Conservation (phyloP, 2,113 vertebrate genomes). For the Poeciliopsis occidentalis region DNA sequence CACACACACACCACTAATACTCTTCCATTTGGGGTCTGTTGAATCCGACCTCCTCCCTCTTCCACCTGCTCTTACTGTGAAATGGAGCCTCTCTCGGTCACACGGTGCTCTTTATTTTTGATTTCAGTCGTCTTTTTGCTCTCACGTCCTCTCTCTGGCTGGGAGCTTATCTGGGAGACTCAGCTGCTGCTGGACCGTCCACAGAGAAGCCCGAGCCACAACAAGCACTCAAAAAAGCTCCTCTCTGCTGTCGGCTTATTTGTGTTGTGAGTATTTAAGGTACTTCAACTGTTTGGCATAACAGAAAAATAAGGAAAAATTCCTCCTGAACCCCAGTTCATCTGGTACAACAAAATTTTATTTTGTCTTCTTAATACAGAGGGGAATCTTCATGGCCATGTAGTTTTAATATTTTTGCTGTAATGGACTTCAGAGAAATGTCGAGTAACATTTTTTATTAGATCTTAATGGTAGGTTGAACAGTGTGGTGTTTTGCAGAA, state of each 20-base stretch:
- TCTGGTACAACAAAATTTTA: constrained; percentile 2
- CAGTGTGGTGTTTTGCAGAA: too few species aligned
- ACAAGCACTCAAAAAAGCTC: constrained; percentile 28
- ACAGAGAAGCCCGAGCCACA: constrained; percentile 59
- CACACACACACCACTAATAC: too few species aligned
- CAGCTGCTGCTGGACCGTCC: constrained; percentile 68
- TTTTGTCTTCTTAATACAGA: not conserved
- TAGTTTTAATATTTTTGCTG: too few species aligned
- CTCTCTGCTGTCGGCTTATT: constrained; percentile 46
- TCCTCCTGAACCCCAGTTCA: not conserved
- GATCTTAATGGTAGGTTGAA: too few species aligned
- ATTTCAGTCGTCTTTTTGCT: constrained; percentile 53
- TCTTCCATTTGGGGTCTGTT: constrained; percentile 22
- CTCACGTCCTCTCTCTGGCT: constrained; percentile 51
- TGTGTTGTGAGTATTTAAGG: constrained; percentile 31
- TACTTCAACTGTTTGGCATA: constrained; percentile 48
- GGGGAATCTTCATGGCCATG: not conserved
- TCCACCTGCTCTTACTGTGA: constrained; percentile 51
- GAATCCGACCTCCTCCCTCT: constrained; percentile 24
- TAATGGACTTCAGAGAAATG: too few species aligned
- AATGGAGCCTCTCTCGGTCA: constrained; percentile 60
- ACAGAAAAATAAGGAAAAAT: constrained; percentile 37
- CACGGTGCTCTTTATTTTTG: constrained; percentile 43
- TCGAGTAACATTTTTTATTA: too few species aligned
- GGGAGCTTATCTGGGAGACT: constrained; percentile 70